Base-by-base conservation (phyloP, 2,797 vertebrate genomes). In the Saxicola maurus region DNA sequence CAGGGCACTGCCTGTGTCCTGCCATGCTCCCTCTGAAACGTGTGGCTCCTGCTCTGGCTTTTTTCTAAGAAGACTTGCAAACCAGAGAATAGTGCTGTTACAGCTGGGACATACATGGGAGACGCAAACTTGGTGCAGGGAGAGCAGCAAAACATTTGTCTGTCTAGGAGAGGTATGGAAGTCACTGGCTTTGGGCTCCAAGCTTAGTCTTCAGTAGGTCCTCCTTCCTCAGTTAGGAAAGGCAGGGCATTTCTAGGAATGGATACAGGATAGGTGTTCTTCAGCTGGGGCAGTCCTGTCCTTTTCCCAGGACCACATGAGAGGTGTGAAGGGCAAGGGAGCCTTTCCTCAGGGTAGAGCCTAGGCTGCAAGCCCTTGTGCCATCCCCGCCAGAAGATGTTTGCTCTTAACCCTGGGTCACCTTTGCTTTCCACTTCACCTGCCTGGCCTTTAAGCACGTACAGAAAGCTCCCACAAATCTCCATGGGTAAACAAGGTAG, bases 211-310 rank as follows among this genome's bases (percentile, higher is more conserved):
- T 87, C n/a, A 10, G 17, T 73, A 21, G 1, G 0, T 56, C 11
- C 8, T 67, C 20, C 56, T 23, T 10, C 7, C 15, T 71, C 15
- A 4, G 9, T 43, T 28, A 21, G 2, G 12, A 43, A 43, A 23
- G 15, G 5, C 14, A 61, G 16, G 5, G 7, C 7, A 42, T 46
- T 65, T 23, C 27, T 3, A 1, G 12, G 11, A 19, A 60, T 17
- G 35, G 10, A 21, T 8, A 8, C 0, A 1, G 24, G 7, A 14
- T 28, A 78, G 21, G 3, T 55, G n/a, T 37, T 30, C 46, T 21
- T 66, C 51, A 68, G 15, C 25, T 92, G 30, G 2, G 4, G 4
- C 21, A 64, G 10, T 56, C 25, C n/a, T 49, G 27, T 13, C 13
- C 13, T 64, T 69, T 57, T 71, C 21, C 23, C 13, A 78, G 38